phyloP scores from a whole-genome alignment of 2,797 vertebrate genomes.

The Lacerta bilineata region DNA sequence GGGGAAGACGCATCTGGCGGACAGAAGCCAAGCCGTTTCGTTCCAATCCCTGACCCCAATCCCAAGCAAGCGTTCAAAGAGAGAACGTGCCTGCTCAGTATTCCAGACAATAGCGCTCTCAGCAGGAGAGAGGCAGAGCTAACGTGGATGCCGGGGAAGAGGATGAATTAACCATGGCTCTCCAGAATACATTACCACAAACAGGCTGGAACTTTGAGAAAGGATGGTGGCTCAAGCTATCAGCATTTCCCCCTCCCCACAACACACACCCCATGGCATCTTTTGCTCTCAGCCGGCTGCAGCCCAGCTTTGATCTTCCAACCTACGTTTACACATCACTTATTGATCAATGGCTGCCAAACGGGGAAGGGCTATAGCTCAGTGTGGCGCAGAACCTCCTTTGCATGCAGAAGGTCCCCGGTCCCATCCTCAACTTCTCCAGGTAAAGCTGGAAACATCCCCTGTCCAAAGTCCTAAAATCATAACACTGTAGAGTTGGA shows the following conservation, averaged over 20 bases:
- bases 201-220: neutral
- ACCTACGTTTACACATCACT: neutral
- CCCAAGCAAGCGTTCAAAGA: constrained; percentile 14
- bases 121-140: neutral
- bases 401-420: too few relatives aligned
- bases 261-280: neutral
- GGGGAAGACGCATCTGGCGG: rapidly evolving
- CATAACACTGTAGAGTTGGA: too few relatives aligned
- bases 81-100: constrained; percentile 25
- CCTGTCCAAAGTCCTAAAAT: too few relatives aligned
- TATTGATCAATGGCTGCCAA: neutral
- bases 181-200: neutral
- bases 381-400: too few relatives aligned
- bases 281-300: neutral
- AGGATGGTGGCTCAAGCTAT: neutral
- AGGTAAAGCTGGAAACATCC: too few relatives aligned
- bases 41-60: constrained; percentile 40
- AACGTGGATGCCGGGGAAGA: neutral
- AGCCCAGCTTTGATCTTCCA: neutral
- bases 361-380: neutral
- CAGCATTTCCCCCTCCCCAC: neutral
- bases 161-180: neutral
- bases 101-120: neutral
- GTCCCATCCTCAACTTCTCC: too few relatives aligned
- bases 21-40: constrained; percentile 7